Percentiles rank a stretch among this genome's conserved stretches.
phyloP scores from a whole-genome alignment of 2,888 invertebrate species.

The Myopa tessellatipennis region DNA sequence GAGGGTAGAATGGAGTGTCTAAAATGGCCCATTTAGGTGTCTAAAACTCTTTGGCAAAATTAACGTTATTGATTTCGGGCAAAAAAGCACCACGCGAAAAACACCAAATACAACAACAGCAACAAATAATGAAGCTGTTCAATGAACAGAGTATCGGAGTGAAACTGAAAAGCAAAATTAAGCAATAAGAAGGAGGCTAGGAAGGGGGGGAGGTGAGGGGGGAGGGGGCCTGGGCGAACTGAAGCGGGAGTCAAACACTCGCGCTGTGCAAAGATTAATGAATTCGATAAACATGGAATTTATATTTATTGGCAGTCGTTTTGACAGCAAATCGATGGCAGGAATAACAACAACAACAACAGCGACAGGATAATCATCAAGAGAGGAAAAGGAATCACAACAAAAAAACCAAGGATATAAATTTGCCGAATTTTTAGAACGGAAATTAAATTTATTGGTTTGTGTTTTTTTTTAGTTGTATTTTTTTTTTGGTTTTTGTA shows the following conservation, averaged over 20 bases:
- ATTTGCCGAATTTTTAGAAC: constrained; percentile 18
- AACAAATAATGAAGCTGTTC: not conserved
- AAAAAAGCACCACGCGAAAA: not conserved
- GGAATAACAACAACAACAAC: too few species aligned
- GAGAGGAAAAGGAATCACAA: not conserved
- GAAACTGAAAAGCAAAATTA: not conserved
- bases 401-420: constrained; percentile 3
- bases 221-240: too few species aligned
- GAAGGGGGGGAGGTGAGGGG: too few species aligned
- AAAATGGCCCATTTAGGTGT: too few species aligned
- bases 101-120: too few species aligned
- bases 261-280: constrained; percentile 15
- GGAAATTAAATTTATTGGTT: constrained; percentile 29
- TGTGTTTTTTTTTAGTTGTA: not conserved
- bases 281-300: constrained; percentile 17
- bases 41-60: too few species aligned
- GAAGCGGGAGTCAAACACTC: too few species aligned
- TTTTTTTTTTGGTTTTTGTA: not conserved
- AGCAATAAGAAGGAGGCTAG: not conserved
- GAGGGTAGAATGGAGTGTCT: too few species aligned
- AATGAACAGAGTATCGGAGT: not conserved
- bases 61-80: not conserved
- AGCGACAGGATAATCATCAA: too few species aligned
- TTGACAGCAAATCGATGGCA: too few species aligned
- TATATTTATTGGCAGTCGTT: constrained; percentile 21